Conservation (phyloP, 2,113 vertebrate species). For the Tringa solitaria region DNA sequence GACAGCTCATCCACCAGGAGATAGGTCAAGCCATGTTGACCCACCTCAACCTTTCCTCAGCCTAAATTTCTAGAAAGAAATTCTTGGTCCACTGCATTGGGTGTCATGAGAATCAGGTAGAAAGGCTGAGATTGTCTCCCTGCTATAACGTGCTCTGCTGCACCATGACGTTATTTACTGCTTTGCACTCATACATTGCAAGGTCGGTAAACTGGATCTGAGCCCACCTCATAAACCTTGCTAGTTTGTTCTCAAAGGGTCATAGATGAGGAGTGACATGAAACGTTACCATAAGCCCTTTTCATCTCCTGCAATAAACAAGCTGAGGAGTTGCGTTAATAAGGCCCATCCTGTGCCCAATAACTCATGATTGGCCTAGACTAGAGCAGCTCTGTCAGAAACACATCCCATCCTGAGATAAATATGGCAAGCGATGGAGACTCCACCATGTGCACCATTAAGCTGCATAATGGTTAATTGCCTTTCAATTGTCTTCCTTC, state of each 20-base stretch:
- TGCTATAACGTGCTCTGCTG: not conserved
- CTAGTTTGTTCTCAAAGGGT: not conserved
- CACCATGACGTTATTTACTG: not conserved
- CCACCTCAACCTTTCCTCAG: not conserved
- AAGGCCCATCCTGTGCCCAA: not conserved
- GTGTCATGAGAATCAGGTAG: not conserved
- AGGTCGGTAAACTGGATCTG: not conserved
- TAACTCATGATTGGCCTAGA: not conserved
- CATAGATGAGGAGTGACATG: not conserved
- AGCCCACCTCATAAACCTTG: not conserved
- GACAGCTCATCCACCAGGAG: not conserved
- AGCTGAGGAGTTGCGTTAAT: not conserved
- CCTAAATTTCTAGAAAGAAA: not conserved
- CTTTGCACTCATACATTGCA: not conserved
- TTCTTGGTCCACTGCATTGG: not conserved
- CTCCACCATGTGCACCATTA: slow-evolving; percentile 19
- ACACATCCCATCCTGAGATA: not conserved
- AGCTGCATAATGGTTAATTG: slow-evolving; percentile 52
- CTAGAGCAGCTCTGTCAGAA: not conserved
- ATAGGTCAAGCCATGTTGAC: not conserved
- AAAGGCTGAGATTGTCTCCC: not conserved
- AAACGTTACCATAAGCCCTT: not conserved
- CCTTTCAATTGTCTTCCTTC: slow-evolving; percentile 47
- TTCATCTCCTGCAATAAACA: not conserved
- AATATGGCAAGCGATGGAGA: not conserved